Evolutionary conservation across 2,888 invertebrate genomes (phyloP).

Genomic region (Lampropteryx suffumata): DNA sequence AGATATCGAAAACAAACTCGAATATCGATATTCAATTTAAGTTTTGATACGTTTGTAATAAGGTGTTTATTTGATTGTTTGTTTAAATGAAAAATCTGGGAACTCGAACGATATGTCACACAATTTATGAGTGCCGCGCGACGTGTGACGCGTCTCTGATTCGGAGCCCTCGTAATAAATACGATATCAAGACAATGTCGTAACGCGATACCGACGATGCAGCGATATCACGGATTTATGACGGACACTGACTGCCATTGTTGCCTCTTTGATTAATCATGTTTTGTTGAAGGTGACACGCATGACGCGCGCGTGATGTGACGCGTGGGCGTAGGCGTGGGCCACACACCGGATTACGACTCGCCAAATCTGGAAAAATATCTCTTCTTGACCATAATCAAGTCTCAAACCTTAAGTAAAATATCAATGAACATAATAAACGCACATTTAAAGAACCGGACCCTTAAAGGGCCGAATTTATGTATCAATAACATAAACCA

Average conservation of each 20-base stretch:
- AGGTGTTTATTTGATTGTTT: slow-evolving; percentile 38
- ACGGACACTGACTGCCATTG: slow-evolving; percentile 52
- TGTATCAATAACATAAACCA: slow-evolving; percentile 44
- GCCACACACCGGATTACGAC: slow-evolving; percentile 24
- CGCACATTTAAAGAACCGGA: slow-evolving; percentile 18
- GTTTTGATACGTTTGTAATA: slow-evolving; percentile 45
- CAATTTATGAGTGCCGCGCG: slow-evolving; percentile 71
- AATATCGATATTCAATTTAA: slow-evolving; percentile 41
- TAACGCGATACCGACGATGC: slow-evolving; percentile 73
- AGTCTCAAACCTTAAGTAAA: slow-evolving; percentile 14
- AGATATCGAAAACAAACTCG: slow-evolving; percentile 43
- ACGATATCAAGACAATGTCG: slow-evolving; percentile 75
- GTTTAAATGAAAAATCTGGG: slow-evolving; percentile 59
- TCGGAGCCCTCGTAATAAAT: slow-evolving; percentile 69
- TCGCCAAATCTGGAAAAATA: slow-evolving; percentile 28
- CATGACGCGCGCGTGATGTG: slow-evolving; percentile 18
- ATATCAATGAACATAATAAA: slow-evolving; percentile 22
- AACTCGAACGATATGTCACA: slow-evolving; percentile 73
- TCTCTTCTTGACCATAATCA: slow-evolving; percentile 19
- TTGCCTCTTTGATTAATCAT: slow-evolving; percentile 52
- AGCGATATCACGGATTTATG: slow-evolving; percentile 71
- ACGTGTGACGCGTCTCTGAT: slow-evolving; percentile 68
- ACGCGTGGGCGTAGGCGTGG: slow-evolving; percentile 24
- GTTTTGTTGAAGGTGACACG: slow-evolving; percentile 38
- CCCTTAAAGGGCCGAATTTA: slow-evolving; percentile 22